Conservation (phyloP, 2,888 invertebrate genomes). For the Leptarthrus brevirostris region DNA sequence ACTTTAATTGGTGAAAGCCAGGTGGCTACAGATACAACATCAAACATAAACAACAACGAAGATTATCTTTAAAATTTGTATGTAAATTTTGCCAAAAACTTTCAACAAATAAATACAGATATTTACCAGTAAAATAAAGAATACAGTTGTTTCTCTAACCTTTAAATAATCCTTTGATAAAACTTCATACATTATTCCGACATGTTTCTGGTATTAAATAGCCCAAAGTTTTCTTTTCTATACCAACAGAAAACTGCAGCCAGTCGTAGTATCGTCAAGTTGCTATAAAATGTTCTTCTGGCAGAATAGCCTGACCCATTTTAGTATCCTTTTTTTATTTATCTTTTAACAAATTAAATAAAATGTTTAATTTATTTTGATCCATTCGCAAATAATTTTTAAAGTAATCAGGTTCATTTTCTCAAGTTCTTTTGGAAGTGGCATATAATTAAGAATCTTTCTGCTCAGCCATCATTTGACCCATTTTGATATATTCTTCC, state of each 20-base stretch:
- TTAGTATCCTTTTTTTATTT: not conserved
- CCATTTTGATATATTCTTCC: not conserved
- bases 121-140: not conserved
- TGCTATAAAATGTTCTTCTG: not conserved
- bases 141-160: not conserved
- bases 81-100: not conserved
- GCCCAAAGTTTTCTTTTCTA: not conserved
- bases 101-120: slow-evolving; percentile 3
- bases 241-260: not conserved
- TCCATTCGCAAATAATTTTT: too few species aligned
- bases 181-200: slow-evolving; percentile 5
- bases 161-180: slow-evolving; percentile 6
- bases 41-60: not conserved
- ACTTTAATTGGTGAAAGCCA: not conserved
- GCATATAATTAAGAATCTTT: not conserved
- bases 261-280: slow-evolving; percentile 2
- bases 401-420: not conserved
- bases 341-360: not conserved
- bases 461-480: not conserved
- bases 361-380: too few species aligned
- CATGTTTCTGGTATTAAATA: not conserved
- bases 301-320: not conserved
- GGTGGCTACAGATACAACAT: not conserved
- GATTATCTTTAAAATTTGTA: not conserved
- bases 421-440: not conserved